A percentile compares a stretch with the other conserved stretches of the same genome.
phyloP scores from a whole-genome alignment of 2,797 vertebrate genomes.

The Semotilus atromaculatus region DNA sequence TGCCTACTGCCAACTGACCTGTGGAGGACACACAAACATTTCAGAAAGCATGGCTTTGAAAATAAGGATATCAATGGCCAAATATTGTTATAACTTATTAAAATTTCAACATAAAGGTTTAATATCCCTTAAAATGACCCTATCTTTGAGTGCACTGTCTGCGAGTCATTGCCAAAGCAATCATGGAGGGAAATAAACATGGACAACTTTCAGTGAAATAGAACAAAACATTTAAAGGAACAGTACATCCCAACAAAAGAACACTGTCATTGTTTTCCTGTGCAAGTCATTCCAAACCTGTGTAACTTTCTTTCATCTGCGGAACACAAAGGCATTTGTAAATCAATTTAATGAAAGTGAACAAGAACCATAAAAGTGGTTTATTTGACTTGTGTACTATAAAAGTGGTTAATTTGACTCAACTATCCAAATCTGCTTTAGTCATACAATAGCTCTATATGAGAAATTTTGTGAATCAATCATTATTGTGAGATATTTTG shows the following conservation, averaged over 20 bases:
- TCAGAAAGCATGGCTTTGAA: conserved; percentile 14
- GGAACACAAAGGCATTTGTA: background rate
- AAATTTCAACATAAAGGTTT: background rate
- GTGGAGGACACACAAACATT: conserved; percentile 58
- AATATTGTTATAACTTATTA: background rate
- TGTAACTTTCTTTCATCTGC: background rate
- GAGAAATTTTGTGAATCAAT: background rate
- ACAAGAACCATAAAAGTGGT: background rate
- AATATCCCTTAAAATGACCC: background rate
- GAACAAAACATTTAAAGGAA: conserved; percentile 11
- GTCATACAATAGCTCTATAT: background rate
- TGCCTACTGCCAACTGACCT: conserved; percentile 87
- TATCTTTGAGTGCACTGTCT: conserved; percentile 10
- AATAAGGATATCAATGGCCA: background rate
- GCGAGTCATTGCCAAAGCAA: conserved; percentile 4
- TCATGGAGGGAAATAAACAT: background rate
- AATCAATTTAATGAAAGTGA: background rate
- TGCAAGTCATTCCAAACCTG: background rate
- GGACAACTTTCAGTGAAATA: background rate
- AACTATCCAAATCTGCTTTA: background rate
- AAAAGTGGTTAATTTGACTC: background rate
- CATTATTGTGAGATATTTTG: no score
- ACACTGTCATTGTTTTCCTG: background rate
- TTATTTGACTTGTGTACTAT: no score
- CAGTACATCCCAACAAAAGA: background rate